phyloP scores from a whole-genome alignment of 2,113 vertebrate species.

The Pollachius pollachius region DNA sequence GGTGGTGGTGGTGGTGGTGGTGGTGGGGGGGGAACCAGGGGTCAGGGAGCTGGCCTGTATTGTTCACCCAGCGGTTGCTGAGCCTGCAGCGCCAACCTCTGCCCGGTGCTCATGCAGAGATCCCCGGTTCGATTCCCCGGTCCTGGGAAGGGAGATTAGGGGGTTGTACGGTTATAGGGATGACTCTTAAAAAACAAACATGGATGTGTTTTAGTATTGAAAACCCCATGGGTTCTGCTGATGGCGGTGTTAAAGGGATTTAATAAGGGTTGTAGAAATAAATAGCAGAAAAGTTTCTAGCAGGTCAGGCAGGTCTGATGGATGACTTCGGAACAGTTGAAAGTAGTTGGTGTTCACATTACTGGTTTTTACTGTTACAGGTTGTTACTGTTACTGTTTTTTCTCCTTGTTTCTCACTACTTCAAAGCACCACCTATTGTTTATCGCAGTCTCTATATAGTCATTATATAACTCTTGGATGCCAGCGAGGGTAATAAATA shows the following conservation, averaged over 20 bases:
- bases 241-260: background rate
- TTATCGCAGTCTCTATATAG: too few relatives aligned
- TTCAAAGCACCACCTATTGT: too few relatives aligned
- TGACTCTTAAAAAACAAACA: too few relatives aligned
- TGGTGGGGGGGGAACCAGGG: constrained; percentile 33
- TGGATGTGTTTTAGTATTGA: too few relatives aligned
- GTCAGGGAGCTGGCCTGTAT: constrained; percentile 71
- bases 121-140: constrained; percentile 28
- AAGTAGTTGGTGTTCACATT: background rate
- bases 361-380: too few relatives aligned
- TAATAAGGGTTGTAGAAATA: constrained; percentile 15
- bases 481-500: too few relatives aligned
- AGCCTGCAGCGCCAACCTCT: background rate
- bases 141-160: background rate
- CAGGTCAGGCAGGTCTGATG: constrained; percentile 17
- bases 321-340: background rate
- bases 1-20: background rate
- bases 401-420: too few relatives aligned
- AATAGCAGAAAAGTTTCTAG: background rate
- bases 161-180: too few relatives aligned
- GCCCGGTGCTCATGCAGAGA: constrained; percentile 29
- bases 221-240: background rate
- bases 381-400: too few relatives aligned
- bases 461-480: too few relatives aligned
- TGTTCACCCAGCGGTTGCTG: constrained; percentile 47